Conservation (phyloP, 2,113 vertebrate genomes). For the Crotophaga sulcirostris region DNA sequence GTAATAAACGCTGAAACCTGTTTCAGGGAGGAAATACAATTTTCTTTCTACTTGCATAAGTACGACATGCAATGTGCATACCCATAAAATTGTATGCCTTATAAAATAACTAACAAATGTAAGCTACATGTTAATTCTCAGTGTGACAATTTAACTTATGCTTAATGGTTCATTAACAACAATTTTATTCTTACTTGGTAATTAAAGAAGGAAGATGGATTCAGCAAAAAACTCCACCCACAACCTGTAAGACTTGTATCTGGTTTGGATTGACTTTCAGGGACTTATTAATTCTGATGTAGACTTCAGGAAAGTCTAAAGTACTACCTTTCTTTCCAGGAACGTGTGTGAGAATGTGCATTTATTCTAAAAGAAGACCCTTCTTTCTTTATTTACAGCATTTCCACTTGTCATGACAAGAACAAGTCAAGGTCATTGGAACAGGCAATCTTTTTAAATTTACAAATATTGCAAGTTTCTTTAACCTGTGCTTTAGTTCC, state of each 20-base stretch:
- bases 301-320: neutral
- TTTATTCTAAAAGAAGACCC: neutral
- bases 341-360: neutral
- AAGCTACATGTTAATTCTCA: neutral
- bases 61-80: neutral
- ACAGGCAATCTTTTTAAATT: neutral
- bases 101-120: neutral
- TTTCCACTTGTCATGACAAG: neutral
- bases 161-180: neutral
- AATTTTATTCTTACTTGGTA: neutral
- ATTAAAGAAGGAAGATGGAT: neutral
- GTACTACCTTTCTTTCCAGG: neutral
- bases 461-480: neutral
- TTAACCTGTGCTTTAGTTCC: neutral
- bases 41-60: neutral
- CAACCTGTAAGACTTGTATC: neutral
- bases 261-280: neutral
- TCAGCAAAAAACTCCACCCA: rapidly evolving
- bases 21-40: neutral
- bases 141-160: neutral
- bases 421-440: neutral
- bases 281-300: neutral
- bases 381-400: neutral
- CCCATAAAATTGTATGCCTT: neutral
- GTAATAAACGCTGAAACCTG: neutral